A percentile compares a stretch with the other conserved stretches of the same genome.
Conservation (phyloP, 2,113 vertebrate genomes). For the Tupaia chinensis region DNA sequence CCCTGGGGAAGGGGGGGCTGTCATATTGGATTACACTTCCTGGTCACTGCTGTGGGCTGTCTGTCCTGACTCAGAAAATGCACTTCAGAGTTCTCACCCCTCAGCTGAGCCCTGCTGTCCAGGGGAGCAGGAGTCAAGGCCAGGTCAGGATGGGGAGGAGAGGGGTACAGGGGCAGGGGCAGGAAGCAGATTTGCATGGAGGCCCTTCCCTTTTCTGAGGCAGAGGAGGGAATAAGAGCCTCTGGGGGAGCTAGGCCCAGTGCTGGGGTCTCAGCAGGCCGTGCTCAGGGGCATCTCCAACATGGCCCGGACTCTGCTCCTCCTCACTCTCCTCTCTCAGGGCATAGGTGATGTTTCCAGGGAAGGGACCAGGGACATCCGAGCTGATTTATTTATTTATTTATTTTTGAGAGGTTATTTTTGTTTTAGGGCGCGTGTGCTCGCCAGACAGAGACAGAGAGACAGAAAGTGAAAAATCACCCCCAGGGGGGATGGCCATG, state of each 20-base stretch:
- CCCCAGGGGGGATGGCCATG: too few relatives aligned
- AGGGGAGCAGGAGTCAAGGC: background rate
- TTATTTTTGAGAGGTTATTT: too few relatives aligned
- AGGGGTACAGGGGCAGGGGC: background rate
- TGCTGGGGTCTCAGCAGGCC: background rate
- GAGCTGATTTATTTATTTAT: too few relatives aligned
- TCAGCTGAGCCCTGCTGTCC: background rate
- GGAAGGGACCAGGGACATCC: background rate
- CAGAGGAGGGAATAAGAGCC: background rate
- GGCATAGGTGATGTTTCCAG: background rate
- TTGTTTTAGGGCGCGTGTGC: too few relatives aligned
- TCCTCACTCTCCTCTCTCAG: background rate
- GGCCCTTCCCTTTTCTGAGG: background rate
- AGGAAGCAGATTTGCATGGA: background rate
- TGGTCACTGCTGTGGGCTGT: background rate
- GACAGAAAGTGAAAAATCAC: too few relatives aligned
- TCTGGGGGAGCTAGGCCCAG: background rate
- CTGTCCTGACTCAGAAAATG: background rate
- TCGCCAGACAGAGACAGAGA: too few relatives aligned
- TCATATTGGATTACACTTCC: background rate
- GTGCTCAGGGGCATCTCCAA: background rate
- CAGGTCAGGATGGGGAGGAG: accelerated
- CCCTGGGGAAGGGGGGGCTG: too few relatives aligned
- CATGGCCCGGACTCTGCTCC: background rate
- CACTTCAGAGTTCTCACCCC: background rate